Base-by-base conservation (phyloP, 2,113 vertebrate species). In the Odocoileus hemionus region DNA sequence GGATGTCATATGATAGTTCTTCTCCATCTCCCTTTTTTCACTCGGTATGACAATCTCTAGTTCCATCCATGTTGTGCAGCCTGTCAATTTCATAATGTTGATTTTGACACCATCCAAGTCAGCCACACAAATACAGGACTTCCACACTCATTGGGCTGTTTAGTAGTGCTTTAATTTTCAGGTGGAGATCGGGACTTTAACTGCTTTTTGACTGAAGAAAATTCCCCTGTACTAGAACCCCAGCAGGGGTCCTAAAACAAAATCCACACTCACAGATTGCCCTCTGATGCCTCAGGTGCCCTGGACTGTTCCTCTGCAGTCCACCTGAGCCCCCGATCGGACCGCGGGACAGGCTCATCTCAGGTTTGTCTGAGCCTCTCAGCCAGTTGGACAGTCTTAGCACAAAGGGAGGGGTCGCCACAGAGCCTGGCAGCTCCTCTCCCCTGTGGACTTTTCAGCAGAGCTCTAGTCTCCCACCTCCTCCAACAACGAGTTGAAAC, bases 61-160 rank as follows among this genome's bases (percentile, higher is more conserved):
- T 64, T 64, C 64, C n/a, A 21, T 5, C 64, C 67, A 70, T 36
- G n/a, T 70, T 10, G 5, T 70, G 19, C n/a, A 70, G 19, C 19
- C n/a, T 95, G 17, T 87, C 85, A 23, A 33, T 90, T 86, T 57
- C 60, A 30, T 94, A 30, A 67, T 92, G 74, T 19, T 39, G 25
- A 87, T 80, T 57, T 95, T 92, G 70, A 84, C 55, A 94, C 8
- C 13, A 89, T 79, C 93, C 55, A 92, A 94, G 45, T 50, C 43
- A 86, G 33, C 50, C 76, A 78, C 76, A 57, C 14, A 33, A 67
- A 57, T 14, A 47, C n/a, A 94, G 84, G 61, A 52, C 55, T 76
- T 79, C 43, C 50, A 33, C 61, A 19, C 52, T 82, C 12, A 80
- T 61, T 74, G 8, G 64, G 58, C 61, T 16, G 10, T 7, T 94